phyloP scores from a whole-genome alignment of 2,888 invertebrate genomes.

The Notodonta dromedarius region DNA sequence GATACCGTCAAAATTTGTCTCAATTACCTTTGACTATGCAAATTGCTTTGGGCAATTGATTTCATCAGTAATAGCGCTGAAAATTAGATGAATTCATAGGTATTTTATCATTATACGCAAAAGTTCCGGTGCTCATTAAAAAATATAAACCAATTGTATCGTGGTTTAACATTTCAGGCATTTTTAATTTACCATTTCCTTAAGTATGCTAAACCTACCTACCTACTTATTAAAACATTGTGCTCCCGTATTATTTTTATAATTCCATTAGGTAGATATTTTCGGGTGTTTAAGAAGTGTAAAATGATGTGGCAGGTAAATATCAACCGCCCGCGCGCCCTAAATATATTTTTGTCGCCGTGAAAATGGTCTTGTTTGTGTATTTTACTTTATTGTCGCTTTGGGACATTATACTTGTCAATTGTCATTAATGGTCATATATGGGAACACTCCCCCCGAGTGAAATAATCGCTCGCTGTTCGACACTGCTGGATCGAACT shows the following conservation, averaged over 20 bases:
- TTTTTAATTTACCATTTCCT: too few species aligned
- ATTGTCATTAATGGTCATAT: slow-evolving; percentile 36
- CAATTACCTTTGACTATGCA: slow-evolving; percentile 11
- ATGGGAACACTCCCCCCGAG: slow-evolving; percentile 24
- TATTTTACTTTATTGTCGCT: slow-evolving; percentile 33
- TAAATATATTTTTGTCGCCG: slow-evolving; percentile 6
- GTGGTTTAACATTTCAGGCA: too few species aligned
- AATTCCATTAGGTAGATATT: too few species aligned
- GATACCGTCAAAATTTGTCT: slow-evolving; percentile 9
- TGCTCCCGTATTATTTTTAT: too few species aligned
- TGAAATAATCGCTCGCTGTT: slow-evolving; percentile 4
- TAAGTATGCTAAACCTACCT: too few species aligned
- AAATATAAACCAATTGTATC: too few species aligned
- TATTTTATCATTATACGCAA: too few species aligned
- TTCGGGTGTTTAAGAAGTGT: too few species aligned
- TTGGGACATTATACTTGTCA: slow-evolving; percentile 39
- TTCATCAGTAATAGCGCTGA: slow-evolving; percentile 13
- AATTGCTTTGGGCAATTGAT: slow-evolving; percentile 19
- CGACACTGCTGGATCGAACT: too few species aligned
- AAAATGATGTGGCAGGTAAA: too few species aligned
- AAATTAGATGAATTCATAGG: slow-evolving; percentile 9
- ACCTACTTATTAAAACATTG: too few species aligned
- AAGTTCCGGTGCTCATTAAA: too few species aligned
- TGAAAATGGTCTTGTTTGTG: slow-evolving; percentile 23
- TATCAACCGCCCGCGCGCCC: background rate